These are phyloP conservation scores for Hydractinia echinata DNA, from an alignment of 30 jellyfish, hydroid and myxozoan species.

Conservation along the genomic window DNA sequence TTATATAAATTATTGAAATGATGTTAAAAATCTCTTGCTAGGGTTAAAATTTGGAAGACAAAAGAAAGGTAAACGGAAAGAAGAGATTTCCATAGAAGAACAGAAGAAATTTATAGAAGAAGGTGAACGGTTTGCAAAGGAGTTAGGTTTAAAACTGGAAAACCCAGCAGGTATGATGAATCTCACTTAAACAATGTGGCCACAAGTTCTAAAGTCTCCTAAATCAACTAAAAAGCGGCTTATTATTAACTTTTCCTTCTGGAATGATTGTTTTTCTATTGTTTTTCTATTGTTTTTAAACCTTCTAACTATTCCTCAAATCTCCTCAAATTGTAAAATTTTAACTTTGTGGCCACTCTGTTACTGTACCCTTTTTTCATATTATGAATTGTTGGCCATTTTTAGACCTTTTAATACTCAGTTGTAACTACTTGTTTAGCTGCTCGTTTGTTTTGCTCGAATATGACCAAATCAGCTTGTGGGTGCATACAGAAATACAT, in stretches of 20 bases:
- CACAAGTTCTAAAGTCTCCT: too few species aligned
- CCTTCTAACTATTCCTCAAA: too few species aligned
- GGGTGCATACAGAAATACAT: constrained; percentile 78
- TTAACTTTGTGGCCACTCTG: too few species aligned
- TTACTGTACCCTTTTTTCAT: background rate
- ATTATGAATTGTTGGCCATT: background rate
- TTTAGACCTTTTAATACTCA: background rate
- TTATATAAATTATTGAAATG: too few species aligned
- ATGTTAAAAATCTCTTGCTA: background rate
- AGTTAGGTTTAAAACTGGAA: constrained; percentile 39
- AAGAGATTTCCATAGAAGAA: constrained; percentile 46
- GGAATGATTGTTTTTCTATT: too few species aligned
- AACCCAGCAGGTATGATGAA: constrained; percentile 46
- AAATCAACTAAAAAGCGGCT: too few species aligned
- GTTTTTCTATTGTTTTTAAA: too few species aligned
- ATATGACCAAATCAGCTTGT: constrained; percentile 59
- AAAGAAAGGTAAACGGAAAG: constrained; percentile 21
- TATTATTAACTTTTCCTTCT: background rate
- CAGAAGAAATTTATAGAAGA: constrained; percentile 45
- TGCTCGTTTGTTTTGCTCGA: constrained; percentile 56
- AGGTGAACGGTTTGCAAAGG: constrained; percentile 56
- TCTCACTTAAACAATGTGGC: background rate
- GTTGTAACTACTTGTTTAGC: constrained; percentile 29
- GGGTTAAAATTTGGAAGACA: constrained; percentile 81
- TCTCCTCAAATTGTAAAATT: too few species aligned